phyloP scores from a whole-genome alignment of 2,113 vertebrate species.

The Grantiella picta region DNA sequence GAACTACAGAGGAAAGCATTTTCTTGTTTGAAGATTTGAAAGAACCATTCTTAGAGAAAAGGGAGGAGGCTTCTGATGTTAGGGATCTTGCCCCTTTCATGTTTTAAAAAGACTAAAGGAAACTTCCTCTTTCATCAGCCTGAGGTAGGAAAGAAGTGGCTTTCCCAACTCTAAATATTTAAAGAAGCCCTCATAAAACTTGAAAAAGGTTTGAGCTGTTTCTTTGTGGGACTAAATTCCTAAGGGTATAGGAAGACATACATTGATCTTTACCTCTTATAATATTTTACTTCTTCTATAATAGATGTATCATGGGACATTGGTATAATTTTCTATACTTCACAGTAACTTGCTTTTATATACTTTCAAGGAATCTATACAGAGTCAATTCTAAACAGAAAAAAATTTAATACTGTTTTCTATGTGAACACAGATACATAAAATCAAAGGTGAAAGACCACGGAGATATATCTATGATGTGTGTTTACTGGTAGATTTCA shows the following conservation, averaged over 20 bases:
- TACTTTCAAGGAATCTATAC: conserved; percentile 1
- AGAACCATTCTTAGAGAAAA: conserved; percentile 16
- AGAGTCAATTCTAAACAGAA: not conserved
- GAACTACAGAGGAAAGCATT: conserved; percentile 10
- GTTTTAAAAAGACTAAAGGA: conserved; percentile 51
- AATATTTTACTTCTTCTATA: conserved; percentile 45
- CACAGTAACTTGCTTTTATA: not conserved
- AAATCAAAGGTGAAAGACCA: not conserved
- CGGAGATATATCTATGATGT: not conserved
- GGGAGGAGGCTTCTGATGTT: conserved; percentile 8
- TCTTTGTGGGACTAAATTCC: conserved; percentile 43
- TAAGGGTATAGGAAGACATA: conserved; percentile 9
- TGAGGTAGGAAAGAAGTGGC: conserved; percentile 26
- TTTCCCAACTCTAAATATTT: conserved; percentile 67
- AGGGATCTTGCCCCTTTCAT: conserved; percentile 43
- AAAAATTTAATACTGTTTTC: not conserved
- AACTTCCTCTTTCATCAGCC: conserved; percentile 42
- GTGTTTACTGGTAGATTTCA: not conserved
- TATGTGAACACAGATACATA: not conserved
- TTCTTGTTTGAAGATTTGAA: conserved; percentile 50
- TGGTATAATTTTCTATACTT: conserved; percentile 20
- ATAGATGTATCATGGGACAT: conserved; percentile 5
- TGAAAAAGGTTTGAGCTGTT: conserved; percentile 51
- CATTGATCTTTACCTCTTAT: conserved; percentile 37
- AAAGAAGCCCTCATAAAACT: conserved; percentile 46